Percentiles rank a stretch among this genome's conserved stretches.
phyloP scores from a whole-genome alignment of 1,140 invertebrate species.

The Drosophila kanapiae region DNA sequence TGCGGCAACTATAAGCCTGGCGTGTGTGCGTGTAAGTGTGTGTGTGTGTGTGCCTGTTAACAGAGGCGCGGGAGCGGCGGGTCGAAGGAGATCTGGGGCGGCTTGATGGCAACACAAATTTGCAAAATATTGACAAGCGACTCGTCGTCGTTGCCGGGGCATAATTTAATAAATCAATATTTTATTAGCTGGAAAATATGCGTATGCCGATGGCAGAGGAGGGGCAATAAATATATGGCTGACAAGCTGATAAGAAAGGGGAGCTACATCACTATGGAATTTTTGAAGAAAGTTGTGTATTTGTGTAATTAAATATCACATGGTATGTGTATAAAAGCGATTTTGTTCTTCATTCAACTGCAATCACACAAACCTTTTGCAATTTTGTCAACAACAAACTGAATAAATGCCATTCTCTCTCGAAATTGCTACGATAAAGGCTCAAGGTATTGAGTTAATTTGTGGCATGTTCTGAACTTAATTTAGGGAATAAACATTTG shows the following conservation, averaged over 20 bases:
- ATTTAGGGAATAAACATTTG: background rate
- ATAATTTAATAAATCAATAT: slow-evolving; percentile 81
- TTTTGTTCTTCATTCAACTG: background rate
- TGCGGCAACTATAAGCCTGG: slow-evolving; percentile 18
- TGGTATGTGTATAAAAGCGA: background rate
- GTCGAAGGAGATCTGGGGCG: background rate
- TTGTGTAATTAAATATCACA: slow-evolving; percentile 5
- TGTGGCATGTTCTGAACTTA: background rate
- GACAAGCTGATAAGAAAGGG: background rate
- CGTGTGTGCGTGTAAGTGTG: slow-evolving; percentile 6
- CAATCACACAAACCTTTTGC: background rate
- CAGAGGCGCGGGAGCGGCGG: background rate
- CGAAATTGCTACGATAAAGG: background rate
- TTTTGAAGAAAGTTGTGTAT: background rate
- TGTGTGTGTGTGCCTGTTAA: slow-evolving; percentile 5
- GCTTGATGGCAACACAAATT: slow-evolving; percentile 65
- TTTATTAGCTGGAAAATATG: slow-evolving; percentile 70
- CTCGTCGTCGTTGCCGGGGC: slow-evolving; percentile 42
- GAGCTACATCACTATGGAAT: background rate
- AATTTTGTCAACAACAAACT: background rate
- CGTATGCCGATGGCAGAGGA: slow-evolving; percentile 18
- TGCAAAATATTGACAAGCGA: slow-evolving; percentile 75
- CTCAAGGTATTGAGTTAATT: background rate
- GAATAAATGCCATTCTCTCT: background rate
- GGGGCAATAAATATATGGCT: slow-evolving; percentile 5